These are phyloP conservation scores for Drosophila nr. perissopoda DNA, from an alignment of 2,888 invertebrate genomes.

Conservation along the genomic window DNA sequence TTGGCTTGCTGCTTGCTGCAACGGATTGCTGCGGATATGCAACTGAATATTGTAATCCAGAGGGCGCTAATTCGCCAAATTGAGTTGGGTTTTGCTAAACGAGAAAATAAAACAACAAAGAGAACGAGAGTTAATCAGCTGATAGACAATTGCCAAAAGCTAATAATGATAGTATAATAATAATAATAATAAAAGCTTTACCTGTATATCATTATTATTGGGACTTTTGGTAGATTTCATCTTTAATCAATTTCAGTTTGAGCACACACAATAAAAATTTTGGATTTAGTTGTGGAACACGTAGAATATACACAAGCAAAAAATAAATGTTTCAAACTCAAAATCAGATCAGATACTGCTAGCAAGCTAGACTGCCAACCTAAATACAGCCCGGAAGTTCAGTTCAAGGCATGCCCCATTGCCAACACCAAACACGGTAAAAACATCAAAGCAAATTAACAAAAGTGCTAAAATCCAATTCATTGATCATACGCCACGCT, in stretches of 20 bases:
- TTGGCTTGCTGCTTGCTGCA: slow-evolving; percentile 30
- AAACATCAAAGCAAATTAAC: not conserved
- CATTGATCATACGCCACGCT: slow-evolving; percentile 40
- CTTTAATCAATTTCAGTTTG: slow-evolving; percentile 1
- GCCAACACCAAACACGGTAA: not conserved
- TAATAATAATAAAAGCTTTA: slow-evolving; percentile 2
- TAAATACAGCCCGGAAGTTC: slow-evolving; percentile 2
- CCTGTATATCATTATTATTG: slow-evolving; percentile 40
- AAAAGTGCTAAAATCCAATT: slow-evolving; percentile 6
- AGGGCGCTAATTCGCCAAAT: slow-evolving; percentile 28
- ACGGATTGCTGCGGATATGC: slow-evolving; percentile 41
- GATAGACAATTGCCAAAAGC: not conserved
- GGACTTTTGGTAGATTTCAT: slow-evolving; percentile 49
- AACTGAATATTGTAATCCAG: slow-evolving; percentile 45
- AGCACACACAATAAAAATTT: slow-evolving; percentile 27
- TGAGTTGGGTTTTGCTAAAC: slow-evolving; percentile 44
- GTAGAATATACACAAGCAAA: not conserved
- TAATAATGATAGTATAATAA: too few species aligned
- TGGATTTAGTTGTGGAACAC: not conserved
- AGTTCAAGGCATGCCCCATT: slow-evolving; percentile 15
- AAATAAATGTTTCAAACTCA: slow-evolving; percentile 38
- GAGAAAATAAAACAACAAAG: not conserved
- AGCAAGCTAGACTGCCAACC: slow-evolving; percentile 47
- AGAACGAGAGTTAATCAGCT: not conserved
- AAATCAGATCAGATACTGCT: slow-evolving; percentile 26